Evolutionary conservation across 2,113 vertebrate genomes (phyloP).

Genomic region (Podarcis muralis): DNA sequence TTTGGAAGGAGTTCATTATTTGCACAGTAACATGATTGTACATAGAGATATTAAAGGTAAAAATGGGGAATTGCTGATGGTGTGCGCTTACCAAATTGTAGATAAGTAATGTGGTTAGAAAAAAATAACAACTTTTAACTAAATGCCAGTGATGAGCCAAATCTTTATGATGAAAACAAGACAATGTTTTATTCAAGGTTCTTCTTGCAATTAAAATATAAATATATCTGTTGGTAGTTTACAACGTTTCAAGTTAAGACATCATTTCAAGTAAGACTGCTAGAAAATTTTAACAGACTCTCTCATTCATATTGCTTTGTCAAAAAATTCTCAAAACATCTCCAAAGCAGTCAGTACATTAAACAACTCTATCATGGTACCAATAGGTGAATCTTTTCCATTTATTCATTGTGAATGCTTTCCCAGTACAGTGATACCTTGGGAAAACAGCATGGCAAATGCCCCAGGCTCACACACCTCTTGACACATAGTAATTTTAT

Average conservation of each 20-base stretch:
- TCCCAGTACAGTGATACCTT: neutral
- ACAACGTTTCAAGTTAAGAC: neutral
- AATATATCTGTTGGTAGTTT: neutral
- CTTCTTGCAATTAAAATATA: neutral
- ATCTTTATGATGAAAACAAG: neutral
- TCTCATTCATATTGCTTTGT: neutral
- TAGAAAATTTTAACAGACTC: neutral
- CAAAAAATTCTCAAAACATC: neutral
- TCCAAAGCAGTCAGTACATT: neutral
- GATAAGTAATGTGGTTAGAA: neutral
- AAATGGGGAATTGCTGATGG: neutral
- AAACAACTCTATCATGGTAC: neutral
- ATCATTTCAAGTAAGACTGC: neutral
- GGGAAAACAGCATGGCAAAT: neutral
- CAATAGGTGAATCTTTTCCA: neutral
- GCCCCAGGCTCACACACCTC: neutral
- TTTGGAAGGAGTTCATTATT: constrained; percentile 96
- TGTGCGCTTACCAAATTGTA: neutral
- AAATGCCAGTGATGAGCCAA: neutral
- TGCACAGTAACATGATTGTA: constrained; percentile 99
- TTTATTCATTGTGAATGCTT: neutral
- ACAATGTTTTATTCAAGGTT: neutral
- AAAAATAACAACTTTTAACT: too few relatives aligned
- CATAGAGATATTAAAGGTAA: constrained; percentile 99
- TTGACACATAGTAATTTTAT: neutral